Evolutionary conservation across 2,888 invertebrate genomes (phyloP).

Genomic region (Nipponacmea schrenckii): DNA sequence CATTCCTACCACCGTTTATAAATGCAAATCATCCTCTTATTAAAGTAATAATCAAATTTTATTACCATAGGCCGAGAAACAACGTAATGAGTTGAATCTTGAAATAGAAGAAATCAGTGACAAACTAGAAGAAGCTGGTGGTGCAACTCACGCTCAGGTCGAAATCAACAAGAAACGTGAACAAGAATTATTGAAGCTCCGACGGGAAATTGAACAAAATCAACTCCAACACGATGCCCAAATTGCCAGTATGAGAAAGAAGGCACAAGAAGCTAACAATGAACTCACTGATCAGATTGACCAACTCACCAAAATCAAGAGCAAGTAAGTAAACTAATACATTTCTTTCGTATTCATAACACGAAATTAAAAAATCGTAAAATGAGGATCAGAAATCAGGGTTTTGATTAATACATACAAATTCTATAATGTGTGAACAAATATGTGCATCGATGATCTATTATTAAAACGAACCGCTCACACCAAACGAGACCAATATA

Average conservation of each 20-base stretch:
- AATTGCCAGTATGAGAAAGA: conserved; percentile 95
- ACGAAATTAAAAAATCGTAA: no score
- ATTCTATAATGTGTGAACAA: no score
- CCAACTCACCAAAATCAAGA: conserved; percentile 98
- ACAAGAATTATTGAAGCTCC: conserved; percentile 80
- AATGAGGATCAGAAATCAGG: no score
- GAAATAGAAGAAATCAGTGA: conserved; percentile 83
- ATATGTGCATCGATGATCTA: no score
- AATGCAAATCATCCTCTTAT: no score
- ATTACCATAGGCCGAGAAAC: conserved; percentile 83
- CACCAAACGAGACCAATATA: no score
- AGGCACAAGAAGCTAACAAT: conserved; percentile 98
- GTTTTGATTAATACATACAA: no score
- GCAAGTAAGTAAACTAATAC: conserved; percentile 76
- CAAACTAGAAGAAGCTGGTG: conserved; percentile 89
- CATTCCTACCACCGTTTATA: no score
- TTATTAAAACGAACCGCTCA: no score
- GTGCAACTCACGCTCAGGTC: conserved; percentile 92
- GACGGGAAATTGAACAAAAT: conserved; percentile 94
- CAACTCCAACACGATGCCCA: conserved; percentile 98
- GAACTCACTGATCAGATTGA: conserved; percentile 99
- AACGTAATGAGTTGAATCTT: conserved; percentile 93
- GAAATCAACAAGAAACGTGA: conserved; percentile 16
- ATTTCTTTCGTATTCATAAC: background rate
- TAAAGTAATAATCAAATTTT: no score